Evolutionary conservation across 1,140 invertebrate genomes (phyloP), one percentile per base, ranked within the genome.

Genomic region (Chionoecetes opilio): DNA sequence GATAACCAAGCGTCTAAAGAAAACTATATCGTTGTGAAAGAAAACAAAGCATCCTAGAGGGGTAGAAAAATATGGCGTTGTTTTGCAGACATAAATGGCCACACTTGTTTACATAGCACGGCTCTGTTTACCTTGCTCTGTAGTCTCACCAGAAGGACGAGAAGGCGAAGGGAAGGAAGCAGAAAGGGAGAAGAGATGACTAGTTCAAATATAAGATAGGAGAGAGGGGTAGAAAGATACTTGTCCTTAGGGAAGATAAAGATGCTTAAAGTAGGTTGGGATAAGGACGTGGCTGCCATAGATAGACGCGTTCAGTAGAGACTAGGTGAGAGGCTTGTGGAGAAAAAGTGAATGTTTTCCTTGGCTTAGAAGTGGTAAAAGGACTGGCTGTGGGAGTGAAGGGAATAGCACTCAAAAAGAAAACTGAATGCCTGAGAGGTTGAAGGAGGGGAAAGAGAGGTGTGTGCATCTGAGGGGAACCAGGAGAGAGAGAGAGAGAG

Each of bases 91-190:
- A 53, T n/a, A 41, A 31, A 91, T 17, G n/a, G 63, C 46, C 46
- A 3, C 46, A 75, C 5, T 26, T 75, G n/a, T 75, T 75, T 75
- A 75, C 63, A 11, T 75, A 75, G 1, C 63, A 26, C n/a, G 21
- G 63, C 21, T 26, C 21, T 75, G 11, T 75, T 75, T 75, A 75
- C 63, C 21, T 5, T n/a, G 63, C 0, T n/a, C 63, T 75, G 63
- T 75, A 75, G 63, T n/a, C 63, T 21, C 21, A 75, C 63, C 21
- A 91, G 88, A 31, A 41, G 3, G 41, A 41, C 34, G 88, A 41
- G 88, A 41, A 38, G 41, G 17, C n/a, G 88, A 29, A 46, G 88
- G 41, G 88, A 34, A 31, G 41, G 88, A 91, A 29, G 88, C 17
- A 41, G 41, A 31, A 91, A 29, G 88, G 53, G 35, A 41, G 41